Evolutionary conservation across 1,140 invertebrate species (phyloP).

Genomic region (Pseudomyrmex concolor): DNA sequence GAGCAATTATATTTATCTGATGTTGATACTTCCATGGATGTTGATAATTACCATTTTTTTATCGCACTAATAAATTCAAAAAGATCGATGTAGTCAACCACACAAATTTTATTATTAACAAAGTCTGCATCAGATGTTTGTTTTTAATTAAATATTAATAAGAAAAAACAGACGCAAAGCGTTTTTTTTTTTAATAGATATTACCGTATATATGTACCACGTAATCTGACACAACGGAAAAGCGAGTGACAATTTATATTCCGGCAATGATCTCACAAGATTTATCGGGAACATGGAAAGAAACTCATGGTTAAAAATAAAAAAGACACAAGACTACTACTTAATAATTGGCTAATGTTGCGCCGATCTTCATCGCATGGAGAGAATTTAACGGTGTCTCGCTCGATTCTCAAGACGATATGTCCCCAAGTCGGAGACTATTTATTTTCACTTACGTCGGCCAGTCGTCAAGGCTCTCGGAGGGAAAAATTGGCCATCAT

Average conservation of each 20-base stretch:
- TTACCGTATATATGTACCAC: slow-evolving; percentile 15
- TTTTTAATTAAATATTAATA: slow-evolving; percentile 37
- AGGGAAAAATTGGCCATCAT: slow-evolving; percentile 36
- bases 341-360: slow-evolving; percentile 46
- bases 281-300: background rate
- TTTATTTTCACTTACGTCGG: slow-evolving; percentile 65
- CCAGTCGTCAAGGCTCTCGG: slow-evolving; percentile 42
- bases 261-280: background rate
- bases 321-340: background rate
- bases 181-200: background rate
- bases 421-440: slow-evolving; percentile 39
- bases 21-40: too few species aligned
- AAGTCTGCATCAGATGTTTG: background rate
- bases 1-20: too few species aligned
- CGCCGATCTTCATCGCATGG: slow-evolving; percentile 30
- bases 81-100: too few species aligned
- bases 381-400: slow-evolving; percentile 29
- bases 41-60: too few species aligned
- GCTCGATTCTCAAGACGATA: slow-evolving; percentile 32
- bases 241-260: slow-evolving; percentile 34
- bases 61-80: too few species aligned
- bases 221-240: background rate
- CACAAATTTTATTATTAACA: too few species aligned
- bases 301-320: background rate
- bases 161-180: too few species aligned